Evolutionary conservation across 1,140 invertebrate species (phyloP).

Genomic region (Magallana angulata): DNA sequence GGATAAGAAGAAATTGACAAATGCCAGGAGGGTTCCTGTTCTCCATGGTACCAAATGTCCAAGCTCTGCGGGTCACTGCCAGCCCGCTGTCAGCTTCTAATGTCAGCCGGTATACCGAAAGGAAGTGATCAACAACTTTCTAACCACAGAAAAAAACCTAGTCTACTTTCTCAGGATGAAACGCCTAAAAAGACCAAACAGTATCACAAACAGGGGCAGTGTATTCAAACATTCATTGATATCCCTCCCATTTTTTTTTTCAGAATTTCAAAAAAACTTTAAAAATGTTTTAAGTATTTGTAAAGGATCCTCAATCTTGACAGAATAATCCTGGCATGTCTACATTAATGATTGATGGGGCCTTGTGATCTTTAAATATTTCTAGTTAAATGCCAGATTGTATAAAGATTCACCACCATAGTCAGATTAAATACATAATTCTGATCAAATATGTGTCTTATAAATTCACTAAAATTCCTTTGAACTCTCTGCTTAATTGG

Average conservation of each 20-base stretch:
- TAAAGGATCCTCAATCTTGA: slow-evolving; percentile 28
- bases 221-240: background rate
- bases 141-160: slow-evolving; percentile 4
- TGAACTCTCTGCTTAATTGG: slow-evolving; percentile 19
- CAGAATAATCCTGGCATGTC: slow-evolving; percentile 14
- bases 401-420: slow-evolving; percentile 24
- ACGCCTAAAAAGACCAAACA: background rate
- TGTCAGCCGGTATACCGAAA: background rate
- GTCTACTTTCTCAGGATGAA: background rate
- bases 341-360: slow-evolving; percentile 33
- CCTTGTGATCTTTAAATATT: slow-evolving; percentile 23
- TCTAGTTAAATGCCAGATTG: slow-evolving; percentile 25
- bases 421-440: slow-evolving; percentile 28
- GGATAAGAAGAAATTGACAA: slow-evolving; percentile 33
- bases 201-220: background rate
- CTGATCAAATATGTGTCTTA: slow-evolving; percentile 25
- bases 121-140: slow-evolving; percentile 23
- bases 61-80: background rate
- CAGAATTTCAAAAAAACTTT: slow-evolving; percentile 5
- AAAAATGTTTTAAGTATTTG: slow-evolving; percentile 17
- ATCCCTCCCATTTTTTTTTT: background rate
- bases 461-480: slow-evolving; percentile 24
- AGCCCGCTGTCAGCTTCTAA: background rate
- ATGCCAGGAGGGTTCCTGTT: background rate
- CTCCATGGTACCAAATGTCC: slow-evolving; percentile 26